phyloP scores from a whole-genome alignment of 30 jellyfish, hydroid and myxozoan species.

The Pseudorhiza aurosa region DNA sequence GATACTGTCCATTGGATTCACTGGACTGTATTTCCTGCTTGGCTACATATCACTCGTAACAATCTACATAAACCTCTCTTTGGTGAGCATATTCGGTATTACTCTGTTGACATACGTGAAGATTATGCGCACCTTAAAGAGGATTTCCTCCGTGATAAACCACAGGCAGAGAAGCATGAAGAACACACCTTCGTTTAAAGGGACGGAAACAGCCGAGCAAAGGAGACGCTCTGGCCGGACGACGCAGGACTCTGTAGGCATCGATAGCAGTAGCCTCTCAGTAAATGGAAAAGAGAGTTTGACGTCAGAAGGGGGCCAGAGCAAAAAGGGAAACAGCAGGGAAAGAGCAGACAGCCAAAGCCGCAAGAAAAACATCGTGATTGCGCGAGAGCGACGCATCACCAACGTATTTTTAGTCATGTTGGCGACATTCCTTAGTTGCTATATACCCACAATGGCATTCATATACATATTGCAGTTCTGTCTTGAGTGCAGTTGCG shows the following conservation, averaged over 20 bases:
- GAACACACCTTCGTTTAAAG: not conserved
- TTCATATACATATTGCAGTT: slow-evolving; percentile 48
- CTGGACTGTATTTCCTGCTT: slow-evolving; percentile 51
- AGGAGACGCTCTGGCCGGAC: not conserved
- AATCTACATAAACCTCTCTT: slow-evolving; percentile 42
- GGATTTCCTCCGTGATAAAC: slow-evolving; percentile 11
- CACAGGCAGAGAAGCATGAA: not conserved
- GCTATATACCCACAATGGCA: slow-evolving; percentile 58
- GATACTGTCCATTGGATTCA: slow-evolving; percentile 46
- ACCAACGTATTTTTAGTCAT: slow-evolving; percentile 61
- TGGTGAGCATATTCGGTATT: slow-evolving; percentile 29
- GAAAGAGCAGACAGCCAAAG: not conserved
- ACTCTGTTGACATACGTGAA: slow-evolving; percentile 46
- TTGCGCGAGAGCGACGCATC: slow-evolving; percentile 32
- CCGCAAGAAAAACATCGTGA: not conserved
- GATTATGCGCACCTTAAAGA: slow-evolving; percentile 14
- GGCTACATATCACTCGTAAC: slow-evolving; percentile 47
- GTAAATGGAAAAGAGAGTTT: not conserved
- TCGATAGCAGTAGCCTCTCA: not conserved
- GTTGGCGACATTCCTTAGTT: slow-evolving; percentile 35
- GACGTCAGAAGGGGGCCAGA: not conserved
- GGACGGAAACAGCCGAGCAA: not conserved
- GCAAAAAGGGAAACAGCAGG: not conserved
- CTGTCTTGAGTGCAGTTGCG: slow-evolving; percentile 61
- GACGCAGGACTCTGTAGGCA: not conserved